These are phyloP conservation scores for Ormyrus rosae DNA, from an alignment of 2,888 invertebrate species.

Conservation along the genomic window DNA sequence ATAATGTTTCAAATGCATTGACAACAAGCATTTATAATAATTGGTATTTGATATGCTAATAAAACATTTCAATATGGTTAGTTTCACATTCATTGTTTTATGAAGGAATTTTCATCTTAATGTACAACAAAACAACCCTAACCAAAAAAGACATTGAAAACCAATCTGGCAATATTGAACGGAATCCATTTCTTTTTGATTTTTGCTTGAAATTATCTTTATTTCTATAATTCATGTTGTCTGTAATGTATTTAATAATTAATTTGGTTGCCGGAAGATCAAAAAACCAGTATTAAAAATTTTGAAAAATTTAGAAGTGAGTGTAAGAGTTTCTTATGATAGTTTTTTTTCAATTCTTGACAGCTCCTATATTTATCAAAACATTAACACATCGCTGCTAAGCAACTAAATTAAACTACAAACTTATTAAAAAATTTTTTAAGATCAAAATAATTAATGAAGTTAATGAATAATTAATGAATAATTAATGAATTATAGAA, in stretches of 20 bases:
- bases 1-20: too few species aligned
- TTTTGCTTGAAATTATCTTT: slow-evolving; percentile 51
- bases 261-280: slow-evolving; percentile 34
- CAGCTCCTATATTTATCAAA: slow-evolving; percentile 28
- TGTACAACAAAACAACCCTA: slow-evolving; percentile 26
- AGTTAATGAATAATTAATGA: too few species aligned
- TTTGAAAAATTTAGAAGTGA: slow-evolving; percentile 28
- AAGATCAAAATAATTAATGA: too few species aligned
- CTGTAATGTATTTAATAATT: slow-evolving; percentile 27
- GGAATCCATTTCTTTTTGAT: slow-evolving; percentile 50
- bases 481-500: too few species aligned
- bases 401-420: slow-evolving; percentile 36
- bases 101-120: too few species aligned
- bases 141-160: slow-evolving; percentile 53
- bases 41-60: too few species aligned
- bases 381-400: slow-evolving; percentile 43
- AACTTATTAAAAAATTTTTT: too few species aligned
- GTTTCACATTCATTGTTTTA: too few species aligned
- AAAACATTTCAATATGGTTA: too few species aligned
- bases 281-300: slow-evolving; percentile 48
- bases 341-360: slow-evolving; percentile 18
- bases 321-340: slow-evolving; percentile 11
- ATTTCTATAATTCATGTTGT: slow-evolving; percentile 46
- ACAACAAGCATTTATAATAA: too few species aligned
- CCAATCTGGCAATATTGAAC: slow-evolving; percentile 50